Conservation (phyloP, 2,797 vertebrate genomes). For the Onychomys leucogaster region DNA sequence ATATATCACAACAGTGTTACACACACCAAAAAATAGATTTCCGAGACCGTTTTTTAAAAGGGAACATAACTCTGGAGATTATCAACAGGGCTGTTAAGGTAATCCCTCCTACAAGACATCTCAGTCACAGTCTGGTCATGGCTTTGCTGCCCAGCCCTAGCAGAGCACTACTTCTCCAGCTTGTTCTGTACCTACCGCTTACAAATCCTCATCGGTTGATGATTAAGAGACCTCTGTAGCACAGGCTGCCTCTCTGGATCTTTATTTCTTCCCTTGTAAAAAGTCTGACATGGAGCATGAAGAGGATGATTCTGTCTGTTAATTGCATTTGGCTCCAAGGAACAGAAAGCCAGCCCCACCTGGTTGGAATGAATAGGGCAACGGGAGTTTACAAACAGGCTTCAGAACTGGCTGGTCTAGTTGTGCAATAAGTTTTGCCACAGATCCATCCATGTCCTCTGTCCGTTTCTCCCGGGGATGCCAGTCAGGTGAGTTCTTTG, state of each 20-base stretch:
- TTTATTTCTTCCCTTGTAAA: slow-evolving; percentile 35
- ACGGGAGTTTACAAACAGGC: neutral
- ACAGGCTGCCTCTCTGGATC: neutral
- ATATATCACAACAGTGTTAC: neutral
- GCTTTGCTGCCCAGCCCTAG: neutral
- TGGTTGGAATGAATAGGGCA: neutral
- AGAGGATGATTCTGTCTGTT: neutral
- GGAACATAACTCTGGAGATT: neutral
- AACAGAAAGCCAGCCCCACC: neutral
- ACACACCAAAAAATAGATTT: neutral
- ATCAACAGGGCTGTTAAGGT: neutral
- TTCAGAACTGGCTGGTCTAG: neutral
- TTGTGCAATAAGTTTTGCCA: neutral
- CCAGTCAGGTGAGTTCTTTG: neutral
- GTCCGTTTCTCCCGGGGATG: neutral
- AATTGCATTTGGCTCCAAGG: neutral
- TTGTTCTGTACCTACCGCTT: neutral
- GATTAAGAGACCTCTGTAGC: neutral
- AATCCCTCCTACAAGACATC: neutral
- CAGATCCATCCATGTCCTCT: neutral
- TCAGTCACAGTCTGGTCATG: neutral
- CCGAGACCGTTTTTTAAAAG: neutral
- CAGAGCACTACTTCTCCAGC: neutral
- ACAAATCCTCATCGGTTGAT: neutral
- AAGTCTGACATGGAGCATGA: neutral